phyloP scores from a whole-genome alignment of 2,113 vertebrate genomes.

The Apus apus region DNA sequence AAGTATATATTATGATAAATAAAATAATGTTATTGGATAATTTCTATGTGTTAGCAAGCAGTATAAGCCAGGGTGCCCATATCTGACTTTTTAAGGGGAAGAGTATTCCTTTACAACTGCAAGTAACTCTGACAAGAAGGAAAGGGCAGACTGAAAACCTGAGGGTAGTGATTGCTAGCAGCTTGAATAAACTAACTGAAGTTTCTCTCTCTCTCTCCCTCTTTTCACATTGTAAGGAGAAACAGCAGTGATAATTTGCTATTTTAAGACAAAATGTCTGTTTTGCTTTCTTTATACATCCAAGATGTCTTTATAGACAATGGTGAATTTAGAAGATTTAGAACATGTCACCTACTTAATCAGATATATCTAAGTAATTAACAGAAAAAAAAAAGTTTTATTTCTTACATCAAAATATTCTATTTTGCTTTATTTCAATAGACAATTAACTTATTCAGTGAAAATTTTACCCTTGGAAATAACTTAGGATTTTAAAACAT shows the following conservation, averaged over 20 bases:
- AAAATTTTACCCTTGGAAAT: neutral
- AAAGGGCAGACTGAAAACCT: constrained; percentile 30
- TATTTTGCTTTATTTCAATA: neutral
- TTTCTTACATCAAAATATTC: neutral
- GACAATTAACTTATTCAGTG: neutral
- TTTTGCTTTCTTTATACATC: neutral
- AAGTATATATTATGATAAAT: constrained; percentile 39
- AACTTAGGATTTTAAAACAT: neutral
- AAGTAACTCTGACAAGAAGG: neutral
- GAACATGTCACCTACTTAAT: neutral
- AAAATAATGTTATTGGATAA: neutral
- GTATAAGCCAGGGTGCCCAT: neutral
- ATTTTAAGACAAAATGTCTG: neutral
- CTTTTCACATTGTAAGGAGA: neutral
- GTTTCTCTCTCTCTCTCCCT: neutral
- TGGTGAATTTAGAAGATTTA: neutral
- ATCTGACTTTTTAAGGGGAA: constrained; percentile 45
- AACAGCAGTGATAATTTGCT: neutral
- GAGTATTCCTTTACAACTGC: constrained; percentile 23
- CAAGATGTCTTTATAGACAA: neutral
- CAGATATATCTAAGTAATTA: neutral
- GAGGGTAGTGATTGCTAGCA: constrained; percentile 24
- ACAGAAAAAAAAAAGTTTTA: neutral
- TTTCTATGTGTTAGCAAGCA: constrained; percentile 41
- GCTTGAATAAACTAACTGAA: constrained; percentile 29